phyloP scores from a whole-genome alignment of 2,888 invertebrate species.

The Tricholauxania praeusta region DNA sequence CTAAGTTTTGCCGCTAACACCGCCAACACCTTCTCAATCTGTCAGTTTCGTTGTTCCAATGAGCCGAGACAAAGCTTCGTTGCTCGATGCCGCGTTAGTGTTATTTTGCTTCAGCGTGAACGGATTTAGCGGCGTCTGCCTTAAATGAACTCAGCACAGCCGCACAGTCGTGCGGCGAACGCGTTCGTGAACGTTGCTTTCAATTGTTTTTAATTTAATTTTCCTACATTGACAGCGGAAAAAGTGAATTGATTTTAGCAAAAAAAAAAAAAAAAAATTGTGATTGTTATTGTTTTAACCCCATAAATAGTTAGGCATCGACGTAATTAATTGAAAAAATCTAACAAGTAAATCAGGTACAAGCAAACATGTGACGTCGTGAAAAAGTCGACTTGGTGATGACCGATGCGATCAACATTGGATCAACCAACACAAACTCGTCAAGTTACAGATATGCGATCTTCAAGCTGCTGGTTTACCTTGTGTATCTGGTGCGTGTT shows the following conservation, averaged over 20 bases:
- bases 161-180: slow-evolving; percentile 46
- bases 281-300: no score
- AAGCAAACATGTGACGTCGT: no score
- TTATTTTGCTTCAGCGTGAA: not conserved
- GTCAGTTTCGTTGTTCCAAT: slow-evolving; percentile 30
- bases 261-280: not conserved
- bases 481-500: slow-evolving; percentile 3
- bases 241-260: slow-evolving; percentile 29
- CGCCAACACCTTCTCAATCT: not conserved
- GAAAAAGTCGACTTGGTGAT: not conserved
- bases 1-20: slow-evolving; percentile 14
- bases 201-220: not conserved
- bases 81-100: not conserved
- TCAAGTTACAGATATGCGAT: not conserved
- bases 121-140: slow-evolving; percentile 22
- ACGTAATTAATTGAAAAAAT: no score
- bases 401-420: not conserved
- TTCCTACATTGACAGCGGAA: not conserved
- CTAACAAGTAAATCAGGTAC: no score
- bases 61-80: slow-evolving; percentile 33
- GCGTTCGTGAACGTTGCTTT: slow-evolving; percentile 48
- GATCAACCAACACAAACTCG: slow-evolving; percentile 7
- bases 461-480: slow-evolving; percentile 1
- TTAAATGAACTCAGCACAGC: slow-evolving; percentile 19
- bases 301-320: no score